Evolutionary conservation across 2,888 invertebrate genomes (phyloP).

Genomic region (Agrotis segetum): DNA sequence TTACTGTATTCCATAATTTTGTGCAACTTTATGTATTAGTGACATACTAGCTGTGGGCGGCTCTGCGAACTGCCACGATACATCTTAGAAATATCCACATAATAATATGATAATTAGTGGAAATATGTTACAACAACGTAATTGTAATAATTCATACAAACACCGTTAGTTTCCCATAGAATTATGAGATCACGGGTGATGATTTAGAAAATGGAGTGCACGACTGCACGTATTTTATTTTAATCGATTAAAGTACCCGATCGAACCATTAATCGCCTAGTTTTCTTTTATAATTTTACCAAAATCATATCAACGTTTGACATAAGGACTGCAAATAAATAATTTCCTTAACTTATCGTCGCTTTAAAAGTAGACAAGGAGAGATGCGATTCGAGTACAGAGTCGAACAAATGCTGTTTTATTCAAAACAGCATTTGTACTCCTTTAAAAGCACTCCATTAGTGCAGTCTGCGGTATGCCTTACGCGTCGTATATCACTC

Average conservation of each 20-base stretch:
- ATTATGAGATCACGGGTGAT: conserved; percentile 20
- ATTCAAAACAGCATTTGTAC: background rate
- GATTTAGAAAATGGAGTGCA: conserved; percentile 17
- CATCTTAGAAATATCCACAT: conserved; percentile 44
- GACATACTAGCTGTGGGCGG: conserved; percentile 39
- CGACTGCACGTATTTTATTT: background rate
- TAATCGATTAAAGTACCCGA: too few species aligned
- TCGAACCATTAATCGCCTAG: too few species aligned
- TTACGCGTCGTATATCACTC: conserved; percentile 5
- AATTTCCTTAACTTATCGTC: too few species aligned
- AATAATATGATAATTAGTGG: conserved; percentile 61
- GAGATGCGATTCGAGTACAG: background rate
- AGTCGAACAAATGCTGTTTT: background rate
- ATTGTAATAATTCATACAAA: conserved; percentile 50
- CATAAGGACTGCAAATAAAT: too few species aligned
- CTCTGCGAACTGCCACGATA: conserved; percentile 35
- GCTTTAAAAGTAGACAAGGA: background rate
- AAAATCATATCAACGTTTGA: too few species aligned
- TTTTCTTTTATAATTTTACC: too few species aligned
- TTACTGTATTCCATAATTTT: conserved; percentile 40
- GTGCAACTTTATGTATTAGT: conserved; percentile 35
- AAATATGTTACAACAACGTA: conserved; percentile 53
- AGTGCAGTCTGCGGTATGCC: background rate
- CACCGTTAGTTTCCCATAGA: conserved; percentile 53
- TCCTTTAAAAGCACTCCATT: too few species aligned